Evolutionary conservation across 2,888 invertebrate species (phyloP), one percentile per base, ranked within the genome.

Genomic region (Drosophila algonquin): DNA sequence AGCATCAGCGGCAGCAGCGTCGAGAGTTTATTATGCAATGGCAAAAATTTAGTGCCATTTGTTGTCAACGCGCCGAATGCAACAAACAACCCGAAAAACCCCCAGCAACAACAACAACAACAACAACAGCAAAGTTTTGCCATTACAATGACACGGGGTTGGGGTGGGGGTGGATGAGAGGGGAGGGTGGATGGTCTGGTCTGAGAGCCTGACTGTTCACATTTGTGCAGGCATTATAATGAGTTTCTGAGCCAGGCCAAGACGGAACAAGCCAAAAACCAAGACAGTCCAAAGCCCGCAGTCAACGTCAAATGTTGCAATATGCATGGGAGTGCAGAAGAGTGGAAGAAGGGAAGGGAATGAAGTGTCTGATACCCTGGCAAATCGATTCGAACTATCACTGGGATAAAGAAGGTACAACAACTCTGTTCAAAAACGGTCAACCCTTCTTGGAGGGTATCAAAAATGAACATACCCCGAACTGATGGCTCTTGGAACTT

Each of bases 221-320:
- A 79, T 82, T 87, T 77, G 83, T 80, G 76, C 83, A 87, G 88
- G 70, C 80, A 81, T 74, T 88, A 81, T 86, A 86, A 88, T 86
- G 88, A 86, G 80, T 69, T 77, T 68, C 63, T 35, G 63, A 40
- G 67, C 58, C 68, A 54, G 58, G 57, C 58, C 68, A 58, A 65
- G 73, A 51, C 40, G 24, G 30, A 24, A 58, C 32, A 68, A 60
- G 62, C 40, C 40, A 7, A 40, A 40, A 40, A 40, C 40, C 40
- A n/a, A 57, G 56, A 67, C 67, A 67, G 68, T 67, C 48, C 56
- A 21, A 27, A 32, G 3, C 32, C 12, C 56, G 21, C 44, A 65
- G 67, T 51, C 65, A 63, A 62, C 75, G 73, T 72, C 63, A 75
- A 75, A 81, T 85, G 78, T 81, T 78, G 85, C 81, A 85, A 85